phyloP scores from a whole-genome alignment of 2,113 vertebrate species.

The Gallinago media region DNA sequence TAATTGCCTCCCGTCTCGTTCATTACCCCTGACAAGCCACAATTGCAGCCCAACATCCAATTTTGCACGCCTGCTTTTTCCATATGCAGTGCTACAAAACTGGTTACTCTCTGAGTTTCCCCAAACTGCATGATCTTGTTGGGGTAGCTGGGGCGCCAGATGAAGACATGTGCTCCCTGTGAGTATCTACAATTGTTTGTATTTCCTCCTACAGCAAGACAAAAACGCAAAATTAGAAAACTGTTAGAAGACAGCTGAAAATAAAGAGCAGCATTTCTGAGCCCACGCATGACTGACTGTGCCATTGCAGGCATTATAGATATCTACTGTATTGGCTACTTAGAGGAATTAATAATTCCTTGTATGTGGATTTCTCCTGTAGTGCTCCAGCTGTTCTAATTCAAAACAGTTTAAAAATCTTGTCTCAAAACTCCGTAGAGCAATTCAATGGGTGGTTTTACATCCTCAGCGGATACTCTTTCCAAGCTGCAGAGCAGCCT shows the following conservation, averaged over 20 bases:
- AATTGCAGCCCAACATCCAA: neutral
- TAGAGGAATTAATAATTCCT: neutral
- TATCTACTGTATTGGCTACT: neutral
- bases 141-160: neutral
- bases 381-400: neutral
- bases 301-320: rapidly evolving
- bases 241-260: neutral
- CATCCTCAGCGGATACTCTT: neutral
- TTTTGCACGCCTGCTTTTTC: neutral
- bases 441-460: neutral
- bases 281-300: neutral
- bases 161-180: neutral
- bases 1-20: constrained; percentile 7
- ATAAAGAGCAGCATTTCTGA: neutral
- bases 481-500: neutral
- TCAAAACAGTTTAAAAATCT: neutral
- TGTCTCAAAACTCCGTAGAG: neutral
- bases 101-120: neutral
- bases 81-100: neutral
- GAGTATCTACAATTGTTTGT: rapidly evolving
- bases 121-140: neutral
- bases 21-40: neutral
- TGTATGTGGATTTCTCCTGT: neutral
- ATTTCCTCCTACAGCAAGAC: neutral
- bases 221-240: neutral